These are phyloP conservation scores for Tolypeutes matacus DNA, from an alignment of 2,797 vertebrate species.

Conservation along the genomic window DNA sequence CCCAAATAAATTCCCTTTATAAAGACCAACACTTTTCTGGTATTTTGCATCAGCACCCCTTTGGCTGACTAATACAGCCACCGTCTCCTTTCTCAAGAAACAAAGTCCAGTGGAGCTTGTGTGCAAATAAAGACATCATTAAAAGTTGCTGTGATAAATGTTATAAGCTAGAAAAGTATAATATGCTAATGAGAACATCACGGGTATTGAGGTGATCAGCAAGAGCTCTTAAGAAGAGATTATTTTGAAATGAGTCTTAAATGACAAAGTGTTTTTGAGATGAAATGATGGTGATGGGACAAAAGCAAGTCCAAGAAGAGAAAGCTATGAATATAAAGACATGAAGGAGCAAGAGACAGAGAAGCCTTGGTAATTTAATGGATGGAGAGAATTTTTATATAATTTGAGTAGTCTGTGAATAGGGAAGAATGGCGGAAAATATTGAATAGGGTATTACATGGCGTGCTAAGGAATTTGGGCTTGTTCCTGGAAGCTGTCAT, in stretches of 20 bases:
- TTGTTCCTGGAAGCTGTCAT: slow-evolving; percentile 17
- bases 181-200: background rate
- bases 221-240: background rate
- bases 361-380: background rate
- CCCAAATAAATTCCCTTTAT: no score
- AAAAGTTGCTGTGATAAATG: background rate
- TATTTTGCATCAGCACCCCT: no score
- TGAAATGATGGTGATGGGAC: background rate
- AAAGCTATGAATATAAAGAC: background rate
- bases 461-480: background rate
- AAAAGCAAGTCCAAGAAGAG: background rate
- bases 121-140: background rate
- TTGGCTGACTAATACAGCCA: no score
- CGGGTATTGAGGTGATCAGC: background rate
- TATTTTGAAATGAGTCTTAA: slow-evolving; percentile 4
- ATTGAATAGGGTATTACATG: background rate
- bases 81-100: background rate
- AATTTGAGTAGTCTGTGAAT: background rate
- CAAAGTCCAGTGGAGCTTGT: background rate
- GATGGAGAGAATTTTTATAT: background rate
- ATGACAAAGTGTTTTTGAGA: background rate
- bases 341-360: background rate
- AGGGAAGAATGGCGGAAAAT: background rate
- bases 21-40: no score
- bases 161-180: background rate